These are phyloP conservation scores for Lithophane ornitopus DNA, from an alignment of 2,888 invertebrate genomes.

Conservation along the genomic window DNA sequence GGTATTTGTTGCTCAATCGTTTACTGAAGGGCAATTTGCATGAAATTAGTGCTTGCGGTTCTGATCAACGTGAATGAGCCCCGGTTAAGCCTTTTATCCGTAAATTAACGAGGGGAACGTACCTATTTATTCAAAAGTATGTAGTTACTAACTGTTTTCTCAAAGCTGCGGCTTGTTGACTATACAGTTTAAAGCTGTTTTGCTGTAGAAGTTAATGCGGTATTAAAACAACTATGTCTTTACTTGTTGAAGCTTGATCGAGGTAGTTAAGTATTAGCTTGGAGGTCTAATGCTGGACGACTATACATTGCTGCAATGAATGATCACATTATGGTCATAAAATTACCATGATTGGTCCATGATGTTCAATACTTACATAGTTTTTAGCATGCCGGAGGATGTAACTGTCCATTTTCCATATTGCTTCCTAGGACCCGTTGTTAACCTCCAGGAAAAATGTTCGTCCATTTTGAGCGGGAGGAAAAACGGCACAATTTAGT, in stretches of 20 bases:
- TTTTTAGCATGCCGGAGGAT: too few relatives aligned
- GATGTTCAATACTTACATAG: too few relatives aligned
- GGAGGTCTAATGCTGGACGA: background rate
- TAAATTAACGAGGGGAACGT: slow-evolving; percentile 42
- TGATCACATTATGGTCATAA: background rate
- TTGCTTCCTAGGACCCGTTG: background rate
- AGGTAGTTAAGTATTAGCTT: slow-evolving; percentile 13
- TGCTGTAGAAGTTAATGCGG: slow-evolving; percentile 18
- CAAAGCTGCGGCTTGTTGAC: slow-evolving; percentile 13
- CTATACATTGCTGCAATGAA: background rate
- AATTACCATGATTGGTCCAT: background rate
- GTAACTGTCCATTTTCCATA: background rate
- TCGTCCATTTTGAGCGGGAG: background rate
- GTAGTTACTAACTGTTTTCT: slow-evolving; percentile 54
- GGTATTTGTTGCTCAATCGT: slow-evolving; percentile 47
- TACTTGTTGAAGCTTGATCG: slow-evolving; percentile 30
- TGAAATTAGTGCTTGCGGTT: slow-evolving; percentile 53
- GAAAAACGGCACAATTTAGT: background rate
- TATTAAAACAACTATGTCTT: slow-evolving; percentile 36
- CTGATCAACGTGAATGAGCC: slow-evolving; percentile 41
- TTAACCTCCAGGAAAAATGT: background rate
- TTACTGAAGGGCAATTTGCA: slow-evolving; percentile 57
- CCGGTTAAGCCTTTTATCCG: slow-evolving; percentile 42
- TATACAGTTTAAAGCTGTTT: slow-evolving; percentile 41
- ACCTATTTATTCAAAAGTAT: slow-evolving; percentile 36